Evolutionary conservation across 2,888 invertebrate genomes (phyloP), one percentile per base, ranked within the genome.

Genomic region (Cyaniris semiargus): DNA sequence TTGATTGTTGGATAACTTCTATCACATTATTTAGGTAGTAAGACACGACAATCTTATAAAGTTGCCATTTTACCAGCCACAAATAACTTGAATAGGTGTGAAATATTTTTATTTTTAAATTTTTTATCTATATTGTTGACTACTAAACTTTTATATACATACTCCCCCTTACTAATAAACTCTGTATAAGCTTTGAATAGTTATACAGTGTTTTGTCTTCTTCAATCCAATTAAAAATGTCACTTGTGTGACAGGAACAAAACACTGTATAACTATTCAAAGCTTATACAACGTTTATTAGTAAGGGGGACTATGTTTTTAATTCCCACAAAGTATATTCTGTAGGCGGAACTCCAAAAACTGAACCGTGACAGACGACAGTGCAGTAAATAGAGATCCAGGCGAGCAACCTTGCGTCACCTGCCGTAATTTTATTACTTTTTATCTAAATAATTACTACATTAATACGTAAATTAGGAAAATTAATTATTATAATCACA

Each of bases 381-480:
- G 58, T 58, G n/a, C 56, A 58, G 60, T 60, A 60, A 66, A 66
- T 27, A 27, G 18, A 31, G 13, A 60, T 60, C 23, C 60, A 60
- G 60, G 23, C 60, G 60, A 60, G 23, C 66, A 66, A 23, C 38
- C 72, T 72, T 48, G 44, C 72, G 44, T 48, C 38, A 72, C 44
- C 71, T 72, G 13, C 38, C 48, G 44, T 72, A 23, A 72, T 72
- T 72, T 72, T 44, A 44, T 72, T 72, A 72, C 38, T 44, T 72
- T 72, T 72, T 44, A 23, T 72, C 72, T 72, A 44, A 44, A 44
- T 72, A 72, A 71, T 48, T 44, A 72, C 15, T 44, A 72, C 72
- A 72, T 72, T 72, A 48, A 75, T 58, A 56, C 53, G 27, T 58
- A 31, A 48, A 75, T 58, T 75, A 75, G 27, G 58, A 21, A 31